Base-by-base conservation (phyloP, 2,888 invertebrate genomes). In the Tetropium fuscum region DNA sequence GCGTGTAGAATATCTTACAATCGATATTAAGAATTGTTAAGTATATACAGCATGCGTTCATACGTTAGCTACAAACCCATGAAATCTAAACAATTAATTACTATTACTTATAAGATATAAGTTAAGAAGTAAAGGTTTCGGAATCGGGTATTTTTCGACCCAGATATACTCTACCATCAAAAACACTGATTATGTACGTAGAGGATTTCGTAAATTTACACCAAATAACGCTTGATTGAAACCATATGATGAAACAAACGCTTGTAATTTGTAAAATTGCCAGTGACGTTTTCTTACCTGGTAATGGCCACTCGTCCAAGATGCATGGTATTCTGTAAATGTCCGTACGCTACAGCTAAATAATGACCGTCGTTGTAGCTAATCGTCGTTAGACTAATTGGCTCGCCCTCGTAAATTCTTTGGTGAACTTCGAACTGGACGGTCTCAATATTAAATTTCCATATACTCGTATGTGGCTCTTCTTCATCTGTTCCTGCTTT, bases 311-410 rank as follows among this genome's bases (percentile, higher is more conserved):
- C 65, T 53, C 69, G 64, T 10, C 80, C 80, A 32, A 74, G 62
- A 60, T 78, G 72, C 36, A 76, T 70, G 0, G 77, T 72, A 51
- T 77, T 70, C 36, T 71, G 64, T 36, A 74, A 49, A 59, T 75
- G 73, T 11, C 77, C 74, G 15, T 76, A 78, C 5, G 76, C 76
- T 15, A 81, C 70, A 2, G 78, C 78, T 43, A 81, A 62, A 60
- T 76, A 80, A 47, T 72, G 61, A n/a, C 63, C 47, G 8, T 65
- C 64, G 8, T 73, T 66, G 48, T 75, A 72, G 6, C 63, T 44
- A 22, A 74, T 70, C 1, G 74, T 58, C 5, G 78, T 66, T 43
- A 80, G 47, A 54, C 74, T 74, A 48, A 69, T 74, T 2, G 79
- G 76, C 16, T 70, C 66, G 4, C 70, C 69, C 25, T 74, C 72